Evolutionary conservation across 2,113 vertebrate species (phyloP), one percentile per base, ranked within the genome.

Genomic region (Calyptomena viridis): DNA sequence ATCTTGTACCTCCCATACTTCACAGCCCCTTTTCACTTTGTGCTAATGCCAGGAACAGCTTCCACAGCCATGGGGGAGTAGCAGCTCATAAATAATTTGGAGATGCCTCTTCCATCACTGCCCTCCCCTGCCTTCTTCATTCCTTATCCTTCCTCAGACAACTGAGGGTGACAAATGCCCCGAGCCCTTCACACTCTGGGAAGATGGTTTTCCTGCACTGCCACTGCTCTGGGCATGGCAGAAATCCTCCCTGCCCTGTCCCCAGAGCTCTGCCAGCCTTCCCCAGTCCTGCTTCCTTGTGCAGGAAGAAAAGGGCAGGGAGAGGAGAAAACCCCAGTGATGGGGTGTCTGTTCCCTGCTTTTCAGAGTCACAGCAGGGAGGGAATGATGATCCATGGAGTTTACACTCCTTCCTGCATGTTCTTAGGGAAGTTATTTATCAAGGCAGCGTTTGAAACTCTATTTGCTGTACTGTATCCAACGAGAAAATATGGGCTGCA

Each of bases 51-150:
- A 58, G 74, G 66, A 95, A 33, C 83, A 66, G 64, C 85, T 85
- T 95, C 97, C 87, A 47, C 49, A 84, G 91, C 92, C 87, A 18
- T 42, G 72, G 77, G 87, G 86, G 89, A 96, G 86, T 14, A 86
- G 83, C 76, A 87, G 89, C 91, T 39, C 89, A 77, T 89, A n/a
- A 92, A 76, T 92, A 84, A 91, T 37, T 52, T 11, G 12, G n/a
- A 69, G 89, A 44, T 74, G 87, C 84, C n/a, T 88, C 93, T 77
- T 94, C 91, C 80, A 69, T 89, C 83, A 58, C 2, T 14, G 2
- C 33, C 91, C 84, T 86, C 76, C 84, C 67, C 60, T 94, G 93
- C 79, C 77, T 67, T n/a, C 87, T 62, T 53, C 69, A 2, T 22
- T 64, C 80, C 76, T 80, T n/a, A 46, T 12, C 79, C 89, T 40